A percentile compares a stretch with the other conserved stretches of the same genome.
These are phyloP conservation scores for Melikaiella ostensackeni DNA, from an alignment of 2,888 invertebrate genomes.

Conservation along the genomic window DNA sequence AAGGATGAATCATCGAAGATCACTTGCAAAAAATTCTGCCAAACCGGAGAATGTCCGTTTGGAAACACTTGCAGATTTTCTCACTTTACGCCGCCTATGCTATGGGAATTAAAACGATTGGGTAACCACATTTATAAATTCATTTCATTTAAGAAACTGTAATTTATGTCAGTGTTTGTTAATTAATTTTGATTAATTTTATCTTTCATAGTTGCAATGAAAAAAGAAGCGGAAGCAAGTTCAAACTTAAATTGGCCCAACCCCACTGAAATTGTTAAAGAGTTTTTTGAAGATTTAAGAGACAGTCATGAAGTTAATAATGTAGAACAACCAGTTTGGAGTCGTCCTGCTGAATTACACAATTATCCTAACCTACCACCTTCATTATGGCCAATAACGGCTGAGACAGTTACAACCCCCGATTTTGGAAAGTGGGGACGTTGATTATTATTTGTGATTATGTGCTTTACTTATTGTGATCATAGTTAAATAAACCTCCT, in stretches of 20 bases:
- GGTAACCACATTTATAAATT: constrained; percentile 70
- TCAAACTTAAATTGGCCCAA: constrained; percentile 62
- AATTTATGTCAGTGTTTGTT: neutral
- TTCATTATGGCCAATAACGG: constrained; percentile 80
- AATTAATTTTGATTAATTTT: neutral
- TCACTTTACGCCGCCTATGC: constrained; percentile 82
- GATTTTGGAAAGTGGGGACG: constrained; percentile 81
- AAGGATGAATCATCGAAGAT: constrained; percentile 82
- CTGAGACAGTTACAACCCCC: constrained; percentile 79
- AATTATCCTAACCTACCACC: constrained; percentile 80
- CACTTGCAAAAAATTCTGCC: constrained; percentile 81
- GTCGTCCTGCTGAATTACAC: constrained; percentile 78
- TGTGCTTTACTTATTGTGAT: neutral
- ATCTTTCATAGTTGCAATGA: constrained; percentile 68
- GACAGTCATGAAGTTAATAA: constrained; percentile 74
- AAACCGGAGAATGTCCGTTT: constrained; percentile 82
- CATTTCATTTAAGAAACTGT: neutral
- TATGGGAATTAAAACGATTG: constrained; percentile 79
- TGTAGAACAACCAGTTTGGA: constrained; percentile 80
- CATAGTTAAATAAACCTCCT: neutral
- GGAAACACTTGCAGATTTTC: constrained; percentile 84
- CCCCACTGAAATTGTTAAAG: constrained; percentile 62
- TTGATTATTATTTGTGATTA: neutral
- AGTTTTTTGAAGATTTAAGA: constrained; percentile 68
- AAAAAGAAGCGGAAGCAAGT: constrained; percentile 61